Percentiles rank a stretch among this genome's conserved stretches.
These are phyloP conservation scores for Nomada fabriciana DNA, from an alignment of 2,888 invertebrate genomes.

Conservation along the genomic window DNA sequence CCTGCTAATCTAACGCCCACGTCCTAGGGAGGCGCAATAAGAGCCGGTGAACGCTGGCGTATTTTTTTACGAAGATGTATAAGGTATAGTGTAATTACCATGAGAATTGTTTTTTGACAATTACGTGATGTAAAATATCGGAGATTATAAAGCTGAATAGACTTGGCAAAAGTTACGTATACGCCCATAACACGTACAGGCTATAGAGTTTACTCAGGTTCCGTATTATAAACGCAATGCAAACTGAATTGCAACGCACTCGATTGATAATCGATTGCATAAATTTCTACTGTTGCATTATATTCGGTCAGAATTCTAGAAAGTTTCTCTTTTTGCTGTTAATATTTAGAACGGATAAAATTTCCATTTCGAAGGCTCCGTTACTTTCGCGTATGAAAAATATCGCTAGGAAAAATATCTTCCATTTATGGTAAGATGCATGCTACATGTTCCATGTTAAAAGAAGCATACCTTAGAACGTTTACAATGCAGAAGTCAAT, in stretches of 20 bases:
- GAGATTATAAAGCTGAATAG: constrained; percentile 30
- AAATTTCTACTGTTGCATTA: background rate
- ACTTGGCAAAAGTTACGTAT: constrained; percentile 33
- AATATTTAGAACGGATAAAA: background rate
- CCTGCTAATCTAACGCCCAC: constrained; percentile 76
- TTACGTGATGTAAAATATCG: constrained; percentile 54
- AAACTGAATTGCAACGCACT: background rate
- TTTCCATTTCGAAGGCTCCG: constrained; percentile 14
- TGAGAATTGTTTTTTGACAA: constrained; percentile 74
- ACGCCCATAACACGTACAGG: background rate
- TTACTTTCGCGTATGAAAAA: background rate
- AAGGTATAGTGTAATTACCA: constrained; percentile 70
- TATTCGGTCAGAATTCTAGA: background rate
- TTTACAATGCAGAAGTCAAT: constrained; percentile 5
- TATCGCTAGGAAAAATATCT: background rate
- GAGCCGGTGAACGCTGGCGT: constrained; percentile 63
- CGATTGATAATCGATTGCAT: constrained; percentile 8
- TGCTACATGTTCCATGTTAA: no score
- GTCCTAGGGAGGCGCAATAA: constrained; percentile 72
- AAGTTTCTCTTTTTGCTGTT: background rate
- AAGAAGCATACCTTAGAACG: background rate
- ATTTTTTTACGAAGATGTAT: constrained; percentile 73
- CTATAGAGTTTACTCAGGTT: background rate
- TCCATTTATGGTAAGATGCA: background rate
- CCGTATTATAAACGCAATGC: constrained; percentile 1